phyloP scores from a whole-genome alignment of 2,888 invertebrate genomes.

The Pyrgus malvae region DNA sequence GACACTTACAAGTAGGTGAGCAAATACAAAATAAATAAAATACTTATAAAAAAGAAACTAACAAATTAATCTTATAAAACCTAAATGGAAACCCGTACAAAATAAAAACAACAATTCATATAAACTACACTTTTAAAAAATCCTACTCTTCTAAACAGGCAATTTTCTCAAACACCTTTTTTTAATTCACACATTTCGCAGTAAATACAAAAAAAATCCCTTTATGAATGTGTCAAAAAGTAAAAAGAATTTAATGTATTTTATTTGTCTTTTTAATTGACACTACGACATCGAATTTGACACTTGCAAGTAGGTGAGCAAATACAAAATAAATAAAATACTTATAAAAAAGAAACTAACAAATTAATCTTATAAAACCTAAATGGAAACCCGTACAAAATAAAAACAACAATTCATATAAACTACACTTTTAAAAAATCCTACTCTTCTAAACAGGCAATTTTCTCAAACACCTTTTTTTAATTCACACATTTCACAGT shows the following conservation, averaged over 20 bases:
- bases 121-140: slow-evolving; percentile 8
- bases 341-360: slow-evolving; percentile 10
- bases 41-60: slow-evolving; percentile 6
- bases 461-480: too few relatives aligned
- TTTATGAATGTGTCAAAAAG: too few relatives aligned
- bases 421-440: slow-evolving; percentile 8
- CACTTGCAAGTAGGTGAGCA: slow-evolving; percentile 17
- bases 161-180: too few relatives aligned
- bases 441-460: not conserved
- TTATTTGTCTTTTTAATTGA: slow-evolving; percentile 47
- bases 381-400: slow-evolving; percentile 20
- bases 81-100: slow-evolving; percentile 17
- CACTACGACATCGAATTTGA: slow-evolving; percentile 33
- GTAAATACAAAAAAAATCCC: too few relatives aligned
- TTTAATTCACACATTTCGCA: too few relatives aligned
- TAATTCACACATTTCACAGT: too few relatives aligned
- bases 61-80: slow-evolving; percentile 21
- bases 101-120: slow-evolving; percentile 23
- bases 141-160: not conserved
- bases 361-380: slow-evolving; percentile 19
- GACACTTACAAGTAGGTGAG: slow-evolving; percentile 24
- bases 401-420: slow-evolving; percentile 21
- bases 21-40: slow-evolving; percentile 7
- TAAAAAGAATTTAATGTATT: too few relatives aligned
- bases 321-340: slow-evolving; percentile 4